Evolutionary conservation across 2,797 vertebrate genomes (phyloP).

Genomic region (Mico argentatus): DNA sequence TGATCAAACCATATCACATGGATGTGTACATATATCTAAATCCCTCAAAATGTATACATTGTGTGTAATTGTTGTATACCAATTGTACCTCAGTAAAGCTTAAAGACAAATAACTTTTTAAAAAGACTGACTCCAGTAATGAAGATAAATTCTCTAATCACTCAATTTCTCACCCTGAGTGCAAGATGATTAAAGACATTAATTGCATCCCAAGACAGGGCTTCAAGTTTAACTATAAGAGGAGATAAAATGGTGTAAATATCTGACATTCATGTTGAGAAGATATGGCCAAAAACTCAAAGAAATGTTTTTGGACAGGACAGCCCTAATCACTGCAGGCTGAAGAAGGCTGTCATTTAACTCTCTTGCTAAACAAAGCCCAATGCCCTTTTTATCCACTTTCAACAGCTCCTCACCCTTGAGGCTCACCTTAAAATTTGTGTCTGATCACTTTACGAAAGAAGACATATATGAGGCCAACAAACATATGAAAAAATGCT

Average conservation of each 20-base stretch:
- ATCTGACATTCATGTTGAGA: neutral
- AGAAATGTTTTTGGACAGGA: neutral
- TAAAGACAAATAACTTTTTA: neutral
- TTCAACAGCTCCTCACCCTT: neutral
- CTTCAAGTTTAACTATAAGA: neutral
- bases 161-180: neutral
- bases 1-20: fast-evolving
- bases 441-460: no score
- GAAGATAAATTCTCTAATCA: neutral
- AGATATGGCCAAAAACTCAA: neutral
- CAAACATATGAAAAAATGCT: no score
- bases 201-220: neutral
- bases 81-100: neutral
- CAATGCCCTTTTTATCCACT: neutral
- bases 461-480: no score
- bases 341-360: neutral
- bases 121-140: neutral
- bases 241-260: neutral
- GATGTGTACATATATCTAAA: neutral
- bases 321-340: no score
- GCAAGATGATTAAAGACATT: neutral
- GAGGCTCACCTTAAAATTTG: neutral
- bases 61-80: neutral
- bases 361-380: neutral
- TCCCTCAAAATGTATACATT: neutral